Evolutionary conservation across 2,113 vertebrate species (phyloP), one percentile per base, ranked within the genome.

Genomic region (Podocnemis expansa): DNA sequence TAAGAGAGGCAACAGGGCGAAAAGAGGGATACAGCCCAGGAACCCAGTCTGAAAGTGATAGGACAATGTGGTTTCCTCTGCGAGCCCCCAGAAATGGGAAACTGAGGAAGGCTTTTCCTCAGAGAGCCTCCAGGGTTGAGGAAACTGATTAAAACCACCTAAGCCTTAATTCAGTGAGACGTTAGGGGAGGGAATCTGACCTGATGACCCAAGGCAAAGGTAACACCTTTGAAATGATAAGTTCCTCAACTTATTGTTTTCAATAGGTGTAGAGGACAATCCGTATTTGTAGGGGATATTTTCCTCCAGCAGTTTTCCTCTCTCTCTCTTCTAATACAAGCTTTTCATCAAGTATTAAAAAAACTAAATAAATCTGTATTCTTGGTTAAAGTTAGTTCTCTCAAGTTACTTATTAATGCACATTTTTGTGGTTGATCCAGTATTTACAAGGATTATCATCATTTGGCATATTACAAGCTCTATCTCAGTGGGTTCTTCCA

Each of bases 341-440:
- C 24, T 76, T 76, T 70, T 6, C 31, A 56, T 11, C 49, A 38
- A 5, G 3, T 24, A 78, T 80, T 82, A 58, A 56, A 75, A 84
- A 86, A 95, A 88, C 73, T 88, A 25, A 78, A 84, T n/a, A n/a
- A n/a, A n/a, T 51, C 80, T 67, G 3, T 63, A 82, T n/a, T 63
- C 11, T 56, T 16, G 60, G 43, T 93, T 80, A 94, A 95, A 76
- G 13, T 82, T 29, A 0, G n/a, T 56, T 78, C 91, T 70, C 47
- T 43, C 22, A 43, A 25, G 60, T 67, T 67, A n/a, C 43, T 41
- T 22, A 85, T 6, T 24, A 45, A 13, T 41, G 55, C 3, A 31
- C 8, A 56, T 85, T 13, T 88, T 90, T 85, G n/a, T 90, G 4
- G 7, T 12, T 87, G 38, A 70, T 67, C 70, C 63, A 80, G 21